Evolutionary conservation across 2,888 invertebrate species (phyloP).

Genomic region (Theretra japonica): DNA sequence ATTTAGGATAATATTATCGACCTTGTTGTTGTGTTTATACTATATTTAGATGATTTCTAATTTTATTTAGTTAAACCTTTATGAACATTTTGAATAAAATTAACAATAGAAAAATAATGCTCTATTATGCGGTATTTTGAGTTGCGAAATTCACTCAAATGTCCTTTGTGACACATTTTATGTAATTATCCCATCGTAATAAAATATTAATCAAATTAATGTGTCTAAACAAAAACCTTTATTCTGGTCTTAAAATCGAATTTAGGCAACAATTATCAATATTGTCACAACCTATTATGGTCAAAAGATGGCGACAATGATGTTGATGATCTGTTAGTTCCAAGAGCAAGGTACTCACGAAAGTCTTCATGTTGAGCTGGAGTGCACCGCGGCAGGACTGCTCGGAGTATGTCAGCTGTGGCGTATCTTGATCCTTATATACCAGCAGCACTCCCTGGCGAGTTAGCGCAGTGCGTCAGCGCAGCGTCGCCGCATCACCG

Average conservation of each 20-base stretch:
- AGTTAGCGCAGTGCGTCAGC: conserved; percentile 33
- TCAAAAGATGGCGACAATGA: not conserved
- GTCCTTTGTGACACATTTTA: too few relatives aligned
- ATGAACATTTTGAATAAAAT: too few relatives aligned
- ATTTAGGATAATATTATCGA: not conserved
- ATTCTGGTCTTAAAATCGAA: not conserved
- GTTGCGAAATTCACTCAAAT: too few relatives aligned
- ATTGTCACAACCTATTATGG: too few relatives aligned
- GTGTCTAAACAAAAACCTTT: not conserved
- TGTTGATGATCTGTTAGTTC: not conserved
- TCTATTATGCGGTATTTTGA: too few relatives aligned
- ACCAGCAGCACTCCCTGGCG: conserved; percentile 41
- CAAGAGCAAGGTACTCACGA: conserved; percentile 54
- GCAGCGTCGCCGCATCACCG: not conserved
- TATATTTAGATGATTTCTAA: too few relatives aligned
- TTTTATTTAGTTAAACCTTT: too few relatives aligned
- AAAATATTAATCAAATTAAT: not conserved
- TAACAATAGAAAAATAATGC: too few relatives aligned
- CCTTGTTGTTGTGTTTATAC: too few relatives aligned
- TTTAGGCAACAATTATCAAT: not conserved
- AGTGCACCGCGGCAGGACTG: conserved; percentile 39
- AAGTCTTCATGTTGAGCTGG: conserved; percentile 58
- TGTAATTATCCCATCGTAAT: not conserved
- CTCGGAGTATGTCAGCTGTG: conserved; percentile 42
- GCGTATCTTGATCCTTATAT: conserved; percentile 56